phyloP scores from a whole-genome alignment of 1,140 invertebrate genomes.

The Globodera rostochiensis region DNA sequence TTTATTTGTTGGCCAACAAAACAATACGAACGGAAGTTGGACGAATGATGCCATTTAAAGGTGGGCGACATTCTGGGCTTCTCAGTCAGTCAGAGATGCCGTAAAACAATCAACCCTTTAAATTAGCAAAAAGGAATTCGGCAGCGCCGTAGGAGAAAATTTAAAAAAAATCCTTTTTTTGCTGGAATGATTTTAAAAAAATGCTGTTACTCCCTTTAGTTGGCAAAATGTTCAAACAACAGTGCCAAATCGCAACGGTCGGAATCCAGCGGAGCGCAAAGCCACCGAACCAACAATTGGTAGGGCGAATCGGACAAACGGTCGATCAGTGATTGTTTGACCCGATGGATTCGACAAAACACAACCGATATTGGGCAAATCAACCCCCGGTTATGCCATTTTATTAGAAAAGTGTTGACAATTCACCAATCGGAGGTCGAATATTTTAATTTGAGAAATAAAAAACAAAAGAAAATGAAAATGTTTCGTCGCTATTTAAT shows the following conservation, averaged over 20 bases:
- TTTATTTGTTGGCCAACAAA: conserved; percentile 3
- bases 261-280: not conserved
- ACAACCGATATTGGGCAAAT: not conserved
- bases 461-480: not conserved
- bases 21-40: conserved; percentile 2
- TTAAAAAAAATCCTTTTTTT: no score
- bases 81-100: no score
- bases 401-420: not conserved
- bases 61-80: not conserved
- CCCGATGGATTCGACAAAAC: no score
- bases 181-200: no score
- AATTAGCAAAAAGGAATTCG: no score
- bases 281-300: not conserved
- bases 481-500: conserved; percentile 47
- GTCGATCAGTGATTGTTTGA: not conserved
- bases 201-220: no score
- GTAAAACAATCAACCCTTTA: no score
- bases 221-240: no score
- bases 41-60: not conserved
- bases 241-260: no score
- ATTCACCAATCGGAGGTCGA: no score
- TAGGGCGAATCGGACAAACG: not conserved
- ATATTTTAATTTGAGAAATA: not conserved
- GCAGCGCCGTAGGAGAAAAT: no score
- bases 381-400: not conserved